A percentile compares a stretch with the other conserved stretches of the same genome.
Conservation (phyloP, 2,888 invertebrate genomes). For the Chrysomela aeneicollis region DNA sequence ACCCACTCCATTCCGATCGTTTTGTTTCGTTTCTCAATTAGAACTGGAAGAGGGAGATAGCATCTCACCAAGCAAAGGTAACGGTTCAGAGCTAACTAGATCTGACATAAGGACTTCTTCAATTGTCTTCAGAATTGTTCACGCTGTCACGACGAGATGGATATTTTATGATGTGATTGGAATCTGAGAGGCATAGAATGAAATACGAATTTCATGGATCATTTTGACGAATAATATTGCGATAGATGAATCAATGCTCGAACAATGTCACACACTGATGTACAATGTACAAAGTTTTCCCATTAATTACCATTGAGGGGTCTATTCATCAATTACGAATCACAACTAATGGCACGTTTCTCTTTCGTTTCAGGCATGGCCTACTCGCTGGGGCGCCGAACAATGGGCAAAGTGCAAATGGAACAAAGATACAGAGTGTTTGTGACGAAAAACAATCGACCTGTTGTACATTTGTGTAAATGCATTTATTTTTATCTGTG, state of each 20-base stretch:
- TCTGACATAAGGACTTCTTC: conserved; percentile 44
- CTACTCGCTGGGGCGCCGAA: conserved; percentile 33
- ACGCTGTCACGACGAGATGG: conserved; percentile 15
- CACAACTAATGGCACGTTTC: conserved; percentile 24
- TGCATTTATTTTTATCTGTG: conserved; percentile 64
- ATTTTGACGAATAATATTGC: too few species aligned
- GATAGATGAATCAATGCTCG: not conserved
- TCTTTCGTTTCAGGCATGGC: conserved; percentile 48
- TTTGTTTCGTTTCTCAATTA: conserved; percentile 41
- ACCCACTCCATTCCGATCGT: conserved; percentile 28
- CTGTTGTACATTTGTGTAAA: conserved; percentile 62
- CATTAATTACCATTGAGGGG: not conserved
- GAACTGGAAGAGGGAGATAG: conserved; percentile 28
- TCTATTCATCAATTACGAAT: not conserved
- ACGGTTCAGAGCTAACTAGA: conserved; percentile 35
- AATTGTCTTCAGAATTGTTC: conserved; percentile 30
- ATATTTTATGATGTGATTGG: conserved; percentile 2
- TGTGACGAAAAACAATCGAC: conserved; percentile 52
- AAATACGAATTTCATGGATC: not conserved
- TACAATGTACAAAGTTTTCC: not conserved
- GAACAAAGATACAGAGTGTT: conserved; percentile 43
- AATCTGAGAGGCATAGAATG: too few species aligned
- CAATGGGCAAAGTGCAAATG: conserved; percentile 61
- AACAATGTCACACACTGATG: not conserved
- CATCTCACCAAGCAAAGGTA: conserved; percentile 29